Evolutionary conservation across 64 coral and sea anemone genomes (phyloP), one percentile per base, ranked within the genome.

Genomic region (Montipora cactus): DNA sequence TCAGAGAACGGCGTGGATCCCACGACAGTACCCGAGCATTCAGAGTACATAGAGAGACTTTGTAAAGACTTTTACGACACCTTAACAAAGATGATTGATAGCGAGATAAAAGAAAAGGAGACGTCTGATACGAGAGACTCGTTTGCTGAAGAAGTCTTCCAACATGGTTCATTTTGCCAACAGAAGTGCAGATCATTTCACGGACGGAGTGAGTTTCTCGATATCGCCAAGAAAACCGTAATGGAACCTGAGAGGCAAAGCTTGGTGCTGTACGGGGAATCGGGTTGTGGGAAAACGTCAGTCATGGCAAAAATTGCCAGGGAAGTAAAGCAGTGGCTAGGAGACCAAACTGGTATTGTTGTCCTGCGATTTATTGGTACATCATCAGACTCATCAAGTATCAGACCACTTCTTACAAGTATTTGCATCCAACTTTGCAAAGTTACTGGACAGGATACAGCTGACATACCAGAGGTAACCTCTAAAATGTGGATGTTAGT

Each of bases 211-310:
- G 91, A 96, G 14, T 99, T 99, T 57, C 53, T 99, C 13, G 57
- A 89, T 64, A 74, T 62, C 46, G 66, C 94, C 0, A 88, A 93
- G 76, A 80, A 94, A 9, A 89, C 62, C 5, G 51, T 99, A n/a
- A 46, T 73, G n/a, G 92, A 89, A 12, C 55, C 79, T 49, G 91
- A 87, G 0, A 95, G 59, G 1, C 86, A 87, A 1, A 50, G 76
- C 46, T 79, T 99, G 44, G 95, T 99, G 47, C 83, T 99, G 0
- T 50, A 96, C 55, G 98, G 98, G 3, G 86, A 95, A 55, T 96
- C 98, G 0, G 98, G 98, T 46, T 99, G 95, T 74, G 98, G 98
- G 19, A 99, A 99, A 80, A 99, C 98, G 4, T 99, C 98, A 0
- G 66, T 99, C 5, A 93, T 99, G 95, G 95, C 98, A 9, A 99